phyloP scores from a whole-genome alignment of 2,113 vertebrate species.

The Tetrao urogallus region DNA sequence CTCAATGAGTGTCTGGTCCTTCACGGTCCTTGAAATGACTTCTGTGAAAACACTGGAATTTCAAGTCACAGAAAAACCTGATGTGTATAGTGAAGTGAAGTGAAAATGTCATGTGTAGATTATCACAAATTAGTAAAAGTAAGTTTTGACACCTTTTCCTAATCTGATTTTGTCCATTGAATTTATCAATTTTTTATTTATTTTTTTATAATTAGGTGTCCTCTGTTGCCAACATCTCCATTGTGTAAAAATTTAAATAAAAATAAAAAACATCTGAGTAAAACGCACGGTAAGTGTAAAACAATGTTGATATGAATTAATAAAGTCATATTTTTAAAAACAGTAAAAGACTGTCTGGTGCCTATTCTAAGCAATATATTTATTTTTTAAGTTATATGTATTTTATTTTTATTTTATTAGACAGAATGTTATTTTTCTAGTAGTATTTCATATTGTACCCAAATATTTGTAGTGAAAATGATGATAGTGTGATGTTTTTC shows the following conservation, averaged over 20 bases:
- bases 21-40: not conserved
- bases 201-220: constrained; percentile 72
- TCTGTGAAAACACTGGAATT: not conserved
- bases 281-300: constrained; percentile 75
- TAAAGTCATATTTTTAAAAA: not conserved
- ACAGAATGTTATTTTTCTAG: not conserved
- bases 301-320: not conserved
- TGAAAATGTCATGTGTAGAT: not conserved
- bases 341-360: not conserved
- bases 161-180: not conserved
- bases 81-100: not conserved
- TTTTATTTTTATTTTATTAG: not conserved
- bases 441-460: not conserved
- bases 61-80: not conserved
- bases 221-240: constrained; percentile 79
- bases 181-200: not conserved
- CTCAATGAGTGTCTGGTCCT: not conserved
- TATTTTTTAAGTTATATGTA: not conserved
- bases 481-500: not conserved
- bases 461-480: not conserved
- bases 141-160: not conserved
- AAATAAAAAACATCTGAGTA: constrained; percentile 31
- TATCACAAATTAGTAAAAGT: not conserved
- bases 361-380: not conserved
- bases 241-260: constrained; percentile 75